A percentile compares a stretch with the other conserved stretches of the same genome.
Conservation (phyloP, 2,888 invertebrate genomes). For the Eristalis pertinax region DNA sequence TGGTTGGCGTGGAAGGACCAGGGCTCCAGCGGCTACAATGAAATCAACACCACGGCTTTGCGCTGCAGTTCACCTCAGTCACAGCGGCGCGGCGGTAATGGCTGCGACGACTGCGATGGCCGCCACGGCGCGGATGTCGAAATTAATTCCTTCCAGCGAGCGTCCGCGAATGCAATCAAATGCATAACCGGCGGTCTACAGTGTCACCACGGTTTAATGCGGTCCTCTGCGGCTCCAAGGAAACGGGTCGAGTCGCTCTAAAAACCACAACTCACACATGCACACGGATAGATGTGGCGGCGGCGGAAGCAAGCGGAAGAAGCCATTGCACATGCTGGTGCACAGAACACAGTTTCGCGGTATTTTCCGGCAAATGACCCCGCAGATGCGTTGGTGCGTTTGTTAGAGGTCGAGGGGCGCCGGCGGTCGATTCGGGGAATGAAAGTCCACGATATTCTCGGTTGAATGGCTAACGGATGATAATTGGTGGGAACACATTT, state of each 20-base stretch:
- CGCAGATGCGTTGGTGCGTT: neutral
- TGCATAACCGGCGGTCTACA: constrained; percentile 22
- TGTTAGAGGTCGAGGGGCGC: neutral
- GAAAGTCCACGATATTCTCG: neutral
- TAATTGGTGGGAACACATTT: constrained; percentile 30
- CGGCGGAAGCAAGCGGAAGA: constrained; percentile 10
- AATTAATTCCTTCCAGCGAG: constrained; percentile 30
- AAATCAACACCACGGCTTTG: constrained; percentile 8
- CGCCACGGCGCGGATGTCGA: neutral
- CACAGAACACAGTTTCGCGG: neutral
- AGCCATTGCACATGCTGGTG: neutral
- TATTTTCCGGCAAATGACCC: constrained; percentile 16
- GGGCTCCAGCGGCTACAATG: neutral
- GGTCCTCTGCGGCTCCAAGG: constrained; percentile 29
- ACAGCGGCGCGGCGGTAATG: neutral
- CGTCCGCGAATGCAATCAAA: constrained; percentile 27
- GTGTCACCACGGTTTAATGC: constrained; percentile 30
- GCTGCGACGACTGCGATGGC: neutral
- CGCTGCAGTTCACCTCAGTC: neutral
- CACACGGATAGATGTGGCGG: neutral
- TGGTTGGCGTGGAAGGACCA: constrained; percentile 3
- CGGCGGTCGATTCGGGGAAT: neutral
- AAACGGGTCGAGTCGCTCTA: constrained; percentile 11
- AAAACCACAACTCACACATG: neutral
- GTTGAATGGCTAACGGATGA: constrained; percentile 34